Percentiles rank a stretch among this genome's conserved stretches.
Conservation (phyloP, 2,113 vertebrate species). For the Brienomyrus brachyistius region DNA sequence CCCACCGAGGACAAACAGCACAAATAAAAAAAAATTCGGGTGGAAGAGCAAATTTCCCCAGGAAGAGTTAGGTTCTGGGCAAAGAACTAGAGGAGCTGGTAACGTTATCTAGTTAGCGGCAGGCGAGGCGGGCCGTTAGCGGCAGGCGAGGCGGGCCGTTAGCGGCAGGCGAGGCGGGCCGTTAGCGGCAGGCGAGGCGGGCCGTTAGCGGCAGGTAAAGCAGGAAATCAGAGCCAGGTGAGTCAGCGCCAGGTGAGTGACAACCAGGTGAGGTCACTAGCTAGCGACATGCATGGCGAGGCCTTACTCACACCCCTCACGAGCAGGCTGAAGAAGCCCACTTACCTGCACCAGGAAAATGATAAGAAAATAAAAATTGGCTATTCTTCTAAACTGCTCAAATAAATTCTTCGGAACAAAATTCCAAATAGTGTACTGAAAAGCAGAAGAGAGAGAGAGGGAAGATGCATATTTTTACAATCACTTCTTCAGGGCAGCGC, state of each 20-base stretch:
- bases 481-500: background rate
- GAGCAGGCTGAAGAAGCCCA: slow-evolving; percentile 5
- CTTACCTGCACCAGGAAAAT: slow-evolving; percentile 99
- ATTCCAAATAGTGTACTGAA: slow-evolving; percentile 95
- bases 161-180: background rate
- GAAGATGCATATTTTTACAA: background rate
- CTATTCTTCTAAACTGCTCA: slow-evolving; percentile 97
- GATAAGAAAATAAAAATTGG: slow-evolving; percentile 98
- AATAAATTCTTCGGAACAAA: slow-evolving; percentile 98
- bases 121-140: too few species aligned
- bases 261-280: background rate
- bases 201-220: too few species aligned
- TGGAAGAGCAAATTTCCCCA: background rate
- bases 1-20: background rate
- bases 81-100: background rate
- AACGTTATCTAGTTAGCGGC: background rate
- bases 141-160: background rate
- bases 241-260: background rate
- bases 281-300: slow-evolving; percentile 13
- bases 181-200: too few species aligned
- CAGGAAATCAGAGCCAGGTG: background rate
- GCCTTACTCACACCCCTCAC: slow-evolving; percentile 13
- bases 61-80: slow-evolving; percentile 29
- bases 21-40: background rate
- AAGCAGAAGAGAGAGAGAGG: slow-evolving; percentile 12